phyloP scores from a whole-genome alignment of 2,888 invertebrate genomes.

The Sphaerophoria taeniata region DNA sequence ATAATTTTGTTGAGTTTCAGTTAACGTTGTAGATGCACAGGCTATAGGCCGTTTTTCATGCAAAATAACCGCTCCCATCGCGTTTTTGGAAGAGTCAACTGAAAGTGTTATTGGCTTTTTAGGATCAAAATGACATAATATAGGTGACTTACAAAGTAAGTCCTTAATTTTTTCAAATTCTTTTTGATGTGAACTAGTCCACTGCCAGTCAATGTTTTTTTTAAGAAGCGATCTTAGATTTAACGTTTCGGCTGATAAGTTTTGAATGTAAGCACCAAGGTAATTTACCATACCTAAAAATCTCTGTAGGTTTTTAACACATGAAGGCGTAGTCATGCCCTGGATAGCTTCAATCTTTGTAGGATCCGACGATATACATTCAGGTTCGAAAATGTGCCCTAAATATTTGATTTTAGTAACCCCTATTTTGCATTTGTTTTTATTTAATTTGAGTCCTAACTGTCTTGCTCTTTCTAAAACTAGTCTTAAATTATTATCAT shows the following conservation, averaged over 20 bases:
- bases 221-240: constrained; percentile 35
- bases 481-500: constrained; percentile 29
- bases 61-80: constrained; percentile 25
- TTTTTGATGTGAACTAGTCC: constrained; percentile 49
- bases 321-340: constrained; percentile 31
- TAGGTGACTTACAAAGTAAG: constrained; percentile 18
- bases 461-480: constrained; percentile 39
- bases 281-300: constrained; percentile 56
- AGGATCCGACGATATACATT: constrained; percentile 37
- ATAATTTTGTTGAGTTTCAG: constrained; percentile 18
- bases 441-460: constrained; percentile 50
- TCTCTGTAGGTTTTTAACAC: constrained; percentile 47
- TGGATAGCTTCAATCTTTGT: constrained; percentile 39
- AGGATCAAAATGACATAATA: constrained; percentile 22
- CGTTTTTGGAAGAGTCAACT: constrained; percentile 26
- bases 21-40: constrained; percentile 28
- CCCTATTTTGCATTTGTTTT: no score
- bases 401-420: constrained; percentile 39
- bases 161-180: constrained; percentile 48
- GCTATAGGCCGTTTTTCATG: constrained; percentile 25
- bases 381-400: constrained; percentile 47
- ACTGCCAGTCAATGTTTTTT: constrained; percentile 62
- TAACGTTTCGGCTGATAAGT: constrained; percentile 25
- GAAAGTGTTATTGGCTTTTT: constrained; percentile 27
- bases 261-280: constrained; percentile 25